phyloP scores from a whole-genome alignment of 1,140 invertebrate species.

The Monochamus saltuarius region DNA sequence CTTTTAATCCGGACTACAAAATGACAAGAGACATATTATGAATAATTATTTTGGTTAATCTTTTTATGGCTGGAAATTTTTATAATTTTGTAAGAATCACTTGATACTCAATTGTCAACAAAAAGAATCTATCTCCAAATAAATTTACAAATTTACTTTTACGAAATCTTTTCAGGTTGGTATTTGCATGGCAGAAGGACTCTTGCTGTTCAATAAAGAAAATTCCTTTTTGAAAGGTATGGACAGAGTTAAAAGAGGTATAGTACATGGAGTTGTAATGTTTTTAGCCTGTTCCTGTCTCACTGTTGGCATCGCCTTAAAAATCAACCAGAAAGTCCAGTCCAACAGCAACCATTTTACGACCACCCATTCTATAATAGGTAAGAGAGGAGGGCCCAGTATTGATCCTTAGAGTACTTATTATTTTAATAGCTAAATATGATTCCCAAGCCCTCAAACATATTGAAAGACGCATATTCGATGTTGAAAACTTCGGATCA shows the following conservation, averaged over 20 bases:
- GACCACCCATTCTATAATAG: neutral
- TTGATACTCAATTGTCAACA: no score
- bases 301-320: slow-evolving; percentile 13
- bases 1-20: no score
- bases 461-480: no score
- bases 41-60: neutral
- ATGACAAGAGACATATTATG: no score
- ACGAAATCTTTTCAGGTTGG: slow-evolving; percentile 3
- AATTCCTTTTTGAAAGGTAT: neutral
- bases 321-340: slow-evolving; percentile 5
- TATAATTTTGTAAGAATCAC: neutral
- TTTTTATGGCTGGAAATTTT: neutral
- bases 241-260: neutral
- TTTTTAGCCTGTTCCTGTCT: neutral
- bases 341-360: neutral
- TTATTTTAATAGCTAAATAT: no score
- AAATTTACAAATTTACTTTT: neutral
- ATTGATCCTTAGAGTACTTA: no score
- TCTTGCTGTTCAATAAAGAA: slow-evolving; percentile 9
- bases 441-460: no score
- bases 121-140: no score
- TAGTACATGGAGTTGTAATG: slow-evolving; percentile 6
- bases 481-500: no score
- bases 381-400: no score
- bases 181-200: slow-evolving; percentile 13